Evolutionary conservation across 1,140 invertebrate genomes (phyloP), one percentile per base, ranked within the genome.

Genomic region (Neodiprion virginianus): DNA sequence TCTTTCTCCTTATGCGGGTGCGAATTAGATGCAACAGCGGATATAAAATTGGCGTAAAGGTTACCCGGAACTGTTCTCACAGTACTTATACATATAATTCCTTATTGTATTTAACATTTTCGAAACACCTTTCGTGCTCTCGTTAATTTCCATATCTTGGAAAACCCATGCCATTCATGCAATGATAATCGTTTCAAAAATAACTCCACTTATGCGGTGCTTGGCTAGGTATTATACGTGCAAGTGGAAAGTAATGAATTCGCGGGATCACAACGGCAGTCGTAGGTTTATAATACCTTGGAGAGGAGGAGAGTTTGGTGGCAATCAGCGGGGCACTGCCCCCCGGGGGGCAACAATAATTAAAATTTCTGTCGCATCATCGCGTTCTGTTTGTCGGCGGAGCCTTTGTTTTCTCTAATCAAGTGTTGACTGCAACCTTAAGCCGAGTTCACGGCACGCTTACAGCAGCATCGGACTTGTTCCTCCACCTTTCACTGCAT

Each of bases 341-440:
- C 23, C 40, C 67, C 67, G 17, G 67, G 17, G 61, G 67, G 67
- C 8, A 11, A 21, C 67, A 69, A 47, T 69, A 69, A 69, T 69
- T 69, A 69, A 69, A 69, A 69, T 69, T 69, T 69, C 67, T 69
- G 67, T 69, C 67, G 67, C 67, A 69, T 69, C 67, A 69, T 69
- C 23, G 40, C 67, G 67, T 21, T 69, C 67, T 69, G 67, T 69
- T 69, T 69, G 67, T 21, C 67, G 67, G 67, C 67, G 67, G 67
- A 69, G 4, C 53, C 67, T 69, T 69, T 69, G 67, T 69, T 69
- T 69, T 69, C 67, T 69, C 67, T 69, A 69, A 69, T 69, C 67
- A 69, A 69, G 67, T 47, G 67, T 69, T 69, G 21, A 69, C 67
- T 69, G 67, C 67, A 21, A 23, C 14, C 67, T 69, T 69, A 7